A percentile compares a stretch with the other conserved stretches of the same genome.
These are phyloP conservation scores for Acrobasis repandana DNA, from an alignment of 2,888 invertebrate species.

Conservation along the genomic window DNA sequence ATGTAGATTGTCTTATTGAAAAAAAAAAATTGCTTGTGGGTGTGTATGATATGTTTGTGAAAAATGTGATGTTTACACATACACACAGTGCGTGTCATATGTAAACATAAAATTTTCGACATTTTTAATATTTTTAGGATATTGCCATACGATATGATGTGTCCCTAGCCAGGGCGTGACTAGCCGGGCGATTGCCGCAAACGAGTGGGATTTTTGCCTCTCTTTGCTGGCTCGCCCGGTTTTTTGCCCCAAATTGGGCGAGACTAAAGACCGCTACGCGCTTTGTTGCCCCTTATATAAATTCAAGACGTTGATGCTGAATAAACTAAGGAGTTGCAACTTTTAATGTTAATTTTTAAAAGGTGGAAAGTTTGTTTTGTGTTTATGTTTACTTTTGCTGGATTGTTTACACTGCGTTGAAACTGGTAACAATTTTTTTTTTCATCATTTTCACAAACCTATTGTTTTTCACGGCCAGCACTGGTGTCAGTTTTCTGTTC, in stretches of 20 bases:
- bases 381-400: not conserved
- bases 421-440: not conserved
- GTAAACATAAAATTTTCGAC: too few species aligned
- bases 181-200: conserved; percentile 23
- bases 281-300: conserved; percentile 29
- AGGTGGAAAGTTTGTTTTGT: conserved; percentile 9
- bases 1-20: too few species aligned
- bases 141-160: conserved; percentile 8
- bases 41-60: too few species aligned
- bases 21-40: too few species aligned
- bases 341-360: conserved; percentile 8
- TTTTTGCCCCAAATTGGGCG: conserved; percentile 30
- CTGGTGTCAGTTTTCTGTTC: too few species aligned
- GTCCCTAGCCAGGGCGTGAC: conserved; percentile 9
- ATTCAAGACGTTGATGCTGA: conserved; percentile 22
- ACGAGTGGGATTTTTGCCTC: conserved; percentile 24
- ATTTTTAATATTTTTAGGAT: too few species aligned
- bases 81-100: too few species aligned
- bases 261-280: conserved; percentile 27
- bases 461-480: too few species aligned
- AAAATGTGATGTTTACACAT: too few species aligned
- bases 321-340: conserved; percentile 17
- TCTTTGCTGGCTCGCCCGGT: conserved; percentile 23
- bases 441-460: too few species aligned
- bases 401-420: not conserved